Base-by-base conservation (phyloP, 2,113 vertebrate species). In the Eolophus roseicapilla region DNA sequence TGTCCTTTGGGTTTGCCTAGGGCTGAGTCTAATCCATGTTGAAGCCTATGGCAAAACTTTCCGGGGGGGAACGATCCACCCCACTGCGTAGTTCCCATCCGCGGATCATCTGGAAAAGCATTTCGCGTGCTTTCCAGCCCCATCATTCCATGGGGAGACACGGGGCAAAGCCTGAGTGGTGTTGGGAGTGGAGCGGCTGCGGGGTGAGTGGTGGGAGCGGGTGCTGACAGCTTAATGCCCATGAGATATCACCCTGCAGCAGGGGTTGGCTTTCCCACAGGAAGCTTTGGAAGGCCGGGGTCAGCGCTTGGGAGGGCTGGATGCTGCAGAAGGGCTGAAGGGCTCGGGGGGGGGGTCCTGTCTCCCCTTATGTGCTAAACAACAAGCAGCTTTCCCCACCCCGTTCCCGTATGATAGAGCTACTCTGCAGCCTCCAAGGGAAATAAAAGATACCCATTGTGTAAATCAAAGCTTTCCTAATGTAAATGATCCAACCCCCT, bases 401-500 rank as follows among this genome's bases (percentile, higher is more conserved):
- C 78, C 41, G 21, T 70, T 77, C 62, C 23, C 8, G 21, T 81
- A 64, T 21, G 63, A 55, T 17, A 35, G 55, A 91, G 47, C 85
- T 50, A 23, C 8, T 3, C 16, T n/a, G 95, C 64, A 46, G 31
- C 71, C 46, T 65, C 65, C 55, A 10, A 74, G 60, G 53, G 15
- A 59, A 39, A 88, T 7, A 29, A 55, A 44, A 55, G 24, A 79
- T 53, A 39, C 6, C 11, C 73, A 8, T 68, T 43, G 50, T 69
- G 13, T 49, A 46, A 84, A 41, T 39, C 41, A 29, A 73, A 53
- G 70, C 81, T 95, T 96, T 95, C 82, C 50, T 75, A 11, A 68
- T 71, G 88, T 63, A 65, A 95, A 96, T 96, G 68, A 79, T 91
- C 89, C 93, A 12, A 46, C 69, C 52, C 75, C 4, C 68, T 68